Conservation (phyloP, 2,888 invertebrate species). For the Cyclophora albipunctata region DNA sequence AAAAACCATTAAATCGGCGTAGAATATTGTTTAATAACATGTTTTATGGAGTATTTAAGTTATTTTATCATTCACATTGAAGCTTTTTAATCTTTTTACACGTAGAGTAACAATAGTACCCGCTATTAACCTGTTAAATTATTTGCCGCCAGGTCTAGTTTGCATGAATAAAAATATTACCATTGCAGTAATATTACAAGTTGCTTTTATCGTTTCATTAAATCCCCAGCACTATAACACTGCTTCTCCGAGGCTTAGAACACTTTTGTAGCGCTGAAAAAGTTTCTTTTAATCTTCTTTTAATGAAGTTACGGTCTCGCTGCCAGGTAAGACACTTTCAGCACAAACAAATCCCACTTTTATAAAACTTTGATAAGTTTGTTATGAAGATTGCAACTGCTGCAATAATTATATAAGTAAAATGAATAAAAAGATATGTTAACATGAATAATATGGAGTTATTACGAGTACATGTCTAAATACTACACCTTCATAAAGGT, state of each 20-base stretch:
- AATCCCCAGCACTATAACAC: slow-evolving; percentile 25
- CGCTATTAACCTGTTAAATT: slow-evolving; percentile 9
- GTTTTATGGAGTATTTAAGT: too few species aligned
- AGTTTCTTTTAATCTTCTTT: slow-evolving; percentile 60
- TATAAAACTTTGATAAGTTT: slow-evolving; percentile 2
- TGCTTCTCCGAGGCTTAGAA: slow-evolving; percentile 27
- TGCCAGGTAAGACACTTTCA: slow-evolving; percentile 41
- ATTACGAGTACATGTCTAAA: too few species aligned
- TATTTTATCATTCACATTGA: too few species aligned
- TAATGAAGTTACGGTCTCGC: slow-evolving; percentile 52
- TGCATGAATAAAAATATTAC: slow-evolving; percentile 19
- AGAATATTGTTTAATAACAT: too few species aligned
- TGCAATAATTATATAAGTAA: too few species aligned
- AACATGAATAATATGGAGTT: too few species aligned
- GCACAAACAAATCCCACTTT: slow-evolving; percentile 35
- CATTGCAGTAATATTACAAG: slow-evolving; percentile 28
- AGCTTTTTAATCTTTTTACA: too few species aligned
- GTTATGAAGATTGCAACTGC: too few species aligned
- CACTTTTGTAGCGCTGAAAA: slow-evolving; percentile 38
- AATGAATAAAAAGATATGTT: too few species aligned
- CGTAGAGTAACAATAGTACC: background rate
- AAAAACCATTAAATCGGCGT: too few species aligned
- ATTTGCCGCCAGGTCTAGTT: slow-evolving; percentile 3
- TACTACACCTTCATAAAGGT: too few species aligned
- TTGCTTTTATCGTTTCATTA: slow-evolving; percentile 36